Conservation (phyloP, 2,797 vertebrate species). For the Sebastes minor region DNA sequence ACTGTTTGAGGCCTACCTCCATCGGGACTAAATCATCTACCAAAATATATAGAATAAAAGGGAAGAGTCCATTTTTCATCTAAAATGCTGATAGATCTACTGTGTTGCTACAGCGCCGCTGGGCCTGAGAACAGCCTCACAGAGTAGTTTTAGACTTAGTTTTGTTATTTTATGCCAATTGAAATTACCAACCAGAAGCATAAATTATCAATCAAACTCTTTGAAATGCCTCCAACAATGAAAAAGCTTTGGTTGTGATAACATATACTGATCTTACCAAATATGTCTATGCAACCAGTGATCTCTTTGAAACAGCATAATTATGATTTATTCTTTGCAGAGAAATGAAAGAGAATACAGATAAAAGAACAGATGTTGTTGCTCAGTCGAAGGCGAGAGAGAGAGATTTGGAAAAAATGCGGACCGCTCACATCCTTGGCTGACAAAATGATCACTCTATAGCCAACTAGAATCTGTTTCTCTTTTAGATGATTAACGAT, state of each 20-base stretch:
- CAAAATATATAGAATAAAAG: not conserved
- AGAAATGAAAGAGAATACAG: conserved; percentile 43
- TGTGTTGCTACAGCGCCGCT: not conserved
- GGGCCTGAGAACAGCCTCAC: not conserved
- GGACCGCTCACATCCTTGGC: conserved; percentile 24
- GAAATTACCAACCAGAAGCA: conserved; percentile 2
- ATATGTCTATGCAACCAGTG: not conserved
- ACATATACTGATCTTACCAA: not conserved
- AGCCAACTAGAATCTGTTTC: conserved; percentile 38
- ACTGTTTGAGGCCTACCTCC: not conserved
- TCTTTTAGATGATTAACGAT: conserved; percentile 28
- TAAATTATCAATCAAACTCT: not conserved
- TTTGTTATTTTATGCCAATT: not conserved
- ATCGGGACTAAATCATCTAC: not conserved
- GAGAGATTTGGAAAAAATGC: conserved; percentile 11
- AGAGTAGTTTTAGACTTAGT: not conserved
- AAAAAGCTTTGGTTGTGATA: not conserved
- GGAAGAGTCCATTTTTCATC: not conserved
- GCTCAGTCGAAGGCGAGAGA: conserved; percentile 8
- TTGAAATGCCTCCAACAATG: not conserved
- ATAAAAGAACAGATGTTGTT: conserved; percentile 65
- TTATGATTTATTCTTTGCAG: conserved; percentile 22
- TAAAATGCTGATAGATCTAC: not conserved
- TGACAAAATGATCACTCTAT: not conserved
- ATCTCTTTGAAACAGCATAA: not conserved